Conservation (phyloP, 2,888 invertebrate species). For the Podotricha telesiphe region DNA sequence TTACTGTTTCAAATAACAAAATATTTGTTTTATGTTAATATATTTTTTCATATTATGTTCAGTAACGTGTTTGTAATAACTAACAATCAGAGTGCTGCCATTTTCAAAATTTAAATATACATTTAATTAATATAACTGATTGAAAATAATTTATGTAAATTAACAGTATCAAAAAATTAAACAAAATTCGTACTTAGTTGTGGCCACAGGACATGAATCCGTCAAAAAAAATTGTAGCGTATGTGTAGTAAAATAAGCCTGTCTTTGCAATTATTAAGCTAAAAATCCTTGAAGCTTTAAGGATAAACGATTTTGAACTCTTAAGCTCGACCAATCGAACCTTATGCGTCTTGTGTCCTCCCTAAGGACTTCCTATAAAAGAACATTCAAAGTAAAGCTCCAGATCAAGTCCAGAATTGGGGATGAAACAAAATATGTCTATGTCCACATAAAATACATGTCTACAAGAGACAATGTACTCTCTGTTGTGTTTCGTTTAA, state of each 20-base stretch:
- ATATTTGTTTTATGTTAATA: too few species aligned
- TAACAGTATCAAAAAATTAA: not conserved
- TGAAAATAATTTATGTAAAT: too few species aligned
- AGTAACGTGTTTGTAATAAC: too few species aligned
- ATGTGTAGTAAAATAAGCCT: not conserved
- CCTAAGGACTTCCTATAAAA: conserved; percentile 55
- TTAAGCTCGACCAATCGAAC: conserved; percentile 57
- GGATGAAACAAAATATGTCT: conserved; percentile 31
- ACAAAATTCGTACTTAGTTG: not conserved
- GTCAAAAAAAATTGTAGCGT: not conserved
- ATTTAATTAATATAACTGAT: too few species aligned
- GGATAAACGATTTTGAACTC: conserved; percentile 27
- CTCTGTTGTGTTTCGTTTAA: too few species aligned
- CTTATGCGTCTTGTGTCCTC: conserved; percentile 54
- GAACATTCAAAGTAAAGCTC: conserved; percentile 44
- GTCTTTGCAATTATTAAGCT: conserved; percentile 12
- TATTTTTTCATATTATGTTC: too few species aligned
- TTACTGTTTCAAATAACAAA: too few species aligned
- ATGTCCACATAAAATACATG: not conserved
- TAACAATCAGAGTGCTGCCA: too few species aligned
- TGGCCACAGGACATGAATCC: not conserved
- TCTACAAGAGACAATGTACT: not conserved
- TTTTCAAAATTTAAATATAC: too few species aligned
- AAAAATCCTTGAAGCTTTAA: conserved; percentile 29
- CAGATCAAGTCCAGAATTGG: conserved; percentile 33